Conservation (phyloP, 2,113 vertebrate genomes). For the Sarotherodon lohbergeri region DNA sequence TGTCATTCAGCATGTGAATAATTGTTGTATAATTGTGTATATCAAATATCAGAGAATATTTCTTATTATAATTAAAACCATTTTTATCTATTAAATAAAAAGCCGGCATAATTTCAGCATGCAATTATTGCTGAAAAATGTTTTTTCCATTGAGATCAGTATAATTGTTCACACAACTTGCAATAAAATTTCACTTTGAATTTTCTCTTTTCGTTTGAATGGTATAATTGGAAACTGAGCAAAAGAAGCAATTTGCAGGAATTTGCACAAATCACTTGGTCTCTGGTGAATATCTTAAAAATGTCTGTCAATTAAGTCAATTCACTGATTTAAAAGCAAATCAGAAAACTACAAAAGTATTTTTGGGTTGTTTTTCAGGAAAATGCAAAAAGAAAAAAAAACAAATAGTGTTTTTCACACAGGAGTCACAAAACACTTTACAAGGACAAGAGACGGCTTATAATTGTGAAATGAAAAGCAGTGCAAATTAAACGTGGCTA, state of each 20-base stretch:
- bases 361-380: neutral
- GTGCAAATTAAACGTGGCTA: neutral
- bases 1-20: neutral
- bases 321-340: neutral
- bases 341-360: neutral
- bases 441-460: neutral
- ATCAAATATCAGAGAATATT: neutral
- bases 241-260: neutral
- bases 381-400: neutral
- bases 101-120: neutral
- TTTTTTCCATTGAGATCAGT: neutral
- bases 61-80: neutral
- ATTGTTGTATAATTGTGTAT: neutral
- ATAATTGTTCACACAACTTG: neutral
- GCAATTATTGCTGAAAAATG: neutral
- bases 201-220: neutral
- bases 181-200: neutral
- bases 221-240: neutral
- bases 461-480: neutral
- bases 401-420: fast-evolving
- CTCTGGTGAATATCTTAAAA: neutral
- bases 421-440: neutral
- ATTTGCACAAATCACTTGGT: neutral
- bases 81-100: neutral
- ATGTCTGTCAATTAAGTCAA: neutral